Conservation (phyloP, 2,888 invertebrate genomes). For the Hydraecia micacea region DNA sequence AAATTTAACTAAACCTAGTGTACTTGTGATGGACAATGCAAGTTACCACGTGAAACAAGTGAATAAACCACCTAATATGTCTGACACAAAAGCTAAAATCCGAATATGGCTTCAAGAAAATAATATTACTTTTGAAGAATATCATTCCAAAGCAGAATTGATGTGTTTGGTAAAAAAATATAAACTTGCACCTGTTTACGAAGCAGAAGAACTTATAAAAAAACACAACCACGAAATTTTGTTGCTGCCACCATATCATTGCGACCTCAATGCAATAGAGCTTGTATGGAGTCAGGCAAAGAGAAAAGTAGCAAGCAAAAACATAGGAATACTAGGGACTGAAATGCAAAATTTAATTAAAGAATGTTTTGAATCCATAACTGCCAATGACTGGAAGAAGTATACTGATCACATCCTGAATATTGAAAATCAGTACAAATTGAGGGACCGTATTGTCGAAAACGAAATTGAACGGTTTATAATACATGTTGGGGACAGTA, state of each 20-base stretch:
- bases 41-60: constrained; percentile 37
- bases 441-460: background rate
- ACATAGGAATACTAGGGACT: background rate
- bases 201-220: too few relatives aligned
- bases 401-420: background rate
- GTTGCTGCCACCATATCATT: constrained; percentile 9
- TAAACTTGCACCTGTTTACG: too few relatives aligned
- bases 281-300: background rate
- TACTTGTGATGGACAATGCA: constrained; percentile 36
- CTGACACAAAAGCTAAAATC: constrained; percentile 27
- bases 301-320: constrained; percentile 11
- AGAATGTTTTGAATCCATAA: constrained; percentile 12
- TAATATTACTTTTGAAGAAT: constrained; percentile 31
- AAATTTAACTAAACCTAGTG: constrained; percentile 42
- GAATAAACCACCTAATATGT: constrained; percentile 33
- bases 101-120: constrained; percentile 39
- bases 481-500: too few relatives aligned
- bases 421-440: background rate
- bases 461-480: too few relatives aligned
- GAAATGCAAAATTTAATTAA: constrained; percentile 13
- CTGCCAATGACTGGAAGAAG: constrained; percentile 9
- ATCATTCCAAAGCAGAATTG: background rate
- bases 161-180: too few relatives aligned
- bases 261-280: constrained; percentile 2
- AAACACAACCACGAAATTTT: background rate